phyloP scores from a whole-genome alignment of 2,888 invertebrate species.

The Polia nebulosa region DNA sequence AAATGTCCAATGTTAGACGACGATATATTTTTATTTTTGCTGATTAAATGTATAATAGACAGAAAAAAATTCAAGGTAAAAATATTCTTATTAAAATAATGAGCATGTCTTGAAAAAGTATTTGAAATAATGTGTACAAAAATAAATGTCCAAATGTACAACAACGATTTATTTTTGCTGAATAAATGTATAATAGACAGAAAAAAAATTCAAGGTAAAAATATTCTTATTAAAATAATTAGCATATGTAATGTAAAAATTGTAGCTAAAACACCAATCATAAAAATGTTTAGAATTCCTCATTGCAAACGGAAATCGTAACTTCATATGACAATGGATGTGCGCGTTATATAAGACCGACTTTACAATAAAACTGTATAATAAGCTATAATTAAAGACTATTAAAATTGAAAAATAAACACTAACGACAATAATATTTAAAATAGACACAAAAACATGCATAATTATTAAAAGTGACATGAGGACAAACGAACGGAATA shows the following conservation, averaged over 20 bases:
- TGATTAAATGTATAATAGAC: neutral
- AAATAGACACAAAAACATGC: conserved; percentile 35
- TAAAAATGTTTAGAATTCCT: neutral
- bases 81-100: neutral
- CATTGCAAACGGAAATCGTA: neutral
- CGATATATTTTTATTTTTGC: neutral
- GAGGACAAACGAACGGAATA: conserved; percentile 55
- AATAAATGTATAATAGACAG: neutral
- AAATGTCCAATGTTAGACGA: neutral
- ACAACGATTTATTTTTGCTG: neutral
- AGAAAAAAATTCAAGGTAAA: conserved; percentile 13
- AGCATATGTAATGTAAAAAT: neutral
- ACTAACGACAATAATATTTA: conserved; percentile 11
- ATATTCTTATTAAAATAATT: neutral
- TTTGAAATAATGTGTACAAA: neutral
- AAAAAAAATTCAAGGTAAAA: conserved; percentile 16
- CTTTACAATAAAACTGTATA: conserved; percentile 8
- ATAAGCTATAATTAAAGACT: neutral
- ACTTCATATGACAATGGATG: conserved; percentile 1
- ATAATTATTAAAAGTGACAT: conserved; percentile 42
- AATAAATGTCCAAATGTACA: neutral
- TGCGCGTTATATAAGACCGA: neutral
- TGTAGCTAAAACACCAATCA: neutral
- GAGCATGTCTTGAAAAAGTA: too few relatives aligned
- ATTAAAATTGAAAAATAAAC: conserved; percentile 25